phyloP scores from a whole-genome alignment of 2,113 vertebrate genomes.

The Poeciliopsis occidentalis region DNA sequence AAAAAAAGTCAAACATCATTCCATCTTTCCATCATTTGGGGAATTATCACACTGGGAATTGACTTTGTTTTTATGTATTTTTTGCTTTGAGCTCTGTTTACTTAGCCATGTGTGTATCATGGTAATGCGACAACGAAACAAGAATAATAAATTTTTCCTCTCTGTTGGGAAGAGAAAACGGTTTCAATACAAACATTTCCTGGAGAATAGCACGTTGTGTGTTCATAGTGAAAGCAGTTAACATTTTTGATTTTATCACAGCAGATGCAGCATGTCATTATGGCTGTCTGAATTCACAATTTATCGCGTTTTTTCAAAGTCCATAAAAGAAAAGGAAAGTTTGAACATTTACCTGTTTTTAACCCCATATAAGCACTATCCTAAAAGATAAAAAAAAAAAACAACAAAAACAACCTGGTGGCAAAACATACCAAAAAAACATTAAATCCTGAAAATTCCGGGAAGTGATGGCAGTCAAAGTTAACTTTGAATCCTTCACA shows the following conservation, averaged over 20 bases:
- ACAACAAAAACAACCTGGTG: neutral
- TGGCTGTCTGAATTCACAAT: neutral
- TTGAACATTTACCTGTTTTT: neutral
- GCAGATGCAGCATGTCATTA: neutral
- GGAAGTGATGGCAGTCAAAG: neutral
- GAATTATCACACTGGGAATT: slow-evolving; percentile 24
- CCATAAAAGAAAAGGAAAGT: neutral
- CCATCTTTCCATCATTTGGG: slow-evolving; percentile 11
- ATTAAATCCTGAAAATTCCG: neutral
- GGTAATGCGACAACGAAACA: slow-evolving; percentile 24
- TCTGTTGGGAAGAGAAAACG: slow-evolving; percentile 8
- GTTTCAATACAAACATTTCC: slow-evolving; percentile 16
- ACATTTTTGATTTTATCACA: neutral
- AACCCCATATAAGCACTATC: neutral
- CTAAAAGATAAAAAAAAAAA: neutral
- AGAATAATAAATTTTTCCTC: slow-evolving; percentile 9
- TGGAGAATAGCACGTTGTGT: slow-evolving; percentile 9
- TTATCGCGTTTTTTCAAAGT: neutral
- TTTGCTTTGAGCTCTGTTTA: slow-evolving; percentile 43
- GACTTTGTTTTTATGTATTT: slow-evolving; percentile 31
- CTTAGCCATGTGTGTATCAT: slow-evolving; percentile 44
- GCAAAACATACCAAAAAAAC: neutral
- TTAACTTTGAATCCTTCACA: slow-evolving; percentile 42
- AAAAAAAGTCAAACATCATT: slow-evolving; percentile 1
- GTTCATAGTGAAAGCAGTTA: neutral